Conservation (phyloP, 2,113 vertebrate genomes). For the Nesogale talazaci region DNA sequence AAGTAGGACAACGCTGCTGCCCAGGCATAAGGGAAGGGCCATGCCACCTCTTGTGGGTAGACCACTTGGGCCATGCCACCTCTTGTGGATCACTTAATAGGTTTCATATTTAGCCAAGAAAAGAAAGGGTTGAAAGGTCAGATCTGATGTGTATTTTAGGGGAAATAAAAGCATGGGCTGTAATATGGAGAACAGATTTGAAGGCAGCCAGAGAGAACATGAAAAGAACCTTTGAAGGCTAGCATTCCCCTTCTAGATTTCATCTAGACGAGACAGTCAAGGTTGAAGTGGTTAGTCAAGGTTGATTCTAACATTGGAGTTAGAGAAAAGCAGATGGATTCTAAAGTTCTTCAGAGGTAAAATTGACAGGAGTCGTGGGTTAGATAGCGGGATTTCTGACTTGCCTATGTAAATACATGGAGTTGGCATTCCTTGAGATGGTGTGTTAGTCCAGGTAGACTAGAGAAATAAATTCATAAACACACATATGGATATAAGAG, state of each 20-base stretch:
- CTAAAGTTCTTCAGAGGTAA: not conserved
- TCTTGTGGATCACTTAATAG: too few relatives aligned
- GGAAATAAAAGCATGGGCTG: not conserved
- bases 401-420: not conserved
- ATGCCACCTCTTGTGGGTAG: too few relatives aligned
- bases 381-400: not conserved
- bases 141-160: not conserved
- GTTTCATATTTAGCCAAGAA: not conserved
- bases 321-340: not conserved
- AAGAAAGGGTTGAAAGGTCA: not conserved
- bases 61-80: too few relatives aligned
- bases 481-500: too few relatives aligned
- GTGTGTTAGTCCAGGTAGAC: too few relatives aligned
- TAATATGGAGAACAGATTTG: not conserved
- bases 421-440: not conserved
- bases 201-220: not conserved
- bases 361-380: not conserved
- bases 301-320: not conserved
- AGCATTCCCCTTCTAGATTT: rapidly evolving
- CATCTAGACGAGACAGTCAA: not conserved
- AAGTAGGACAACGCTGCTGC: too few relatives aligned
- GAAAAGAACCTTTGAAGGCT: not conserved
- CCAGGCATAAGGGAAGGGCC: too few relatives aligned
- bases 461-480: too few relatives aligned
- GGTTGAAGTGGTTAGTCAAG: not conserved